phyloP scores from a whole-genome alignment of 2,888 invertebrate species.

The Clepsis dumicolana region DNA sequence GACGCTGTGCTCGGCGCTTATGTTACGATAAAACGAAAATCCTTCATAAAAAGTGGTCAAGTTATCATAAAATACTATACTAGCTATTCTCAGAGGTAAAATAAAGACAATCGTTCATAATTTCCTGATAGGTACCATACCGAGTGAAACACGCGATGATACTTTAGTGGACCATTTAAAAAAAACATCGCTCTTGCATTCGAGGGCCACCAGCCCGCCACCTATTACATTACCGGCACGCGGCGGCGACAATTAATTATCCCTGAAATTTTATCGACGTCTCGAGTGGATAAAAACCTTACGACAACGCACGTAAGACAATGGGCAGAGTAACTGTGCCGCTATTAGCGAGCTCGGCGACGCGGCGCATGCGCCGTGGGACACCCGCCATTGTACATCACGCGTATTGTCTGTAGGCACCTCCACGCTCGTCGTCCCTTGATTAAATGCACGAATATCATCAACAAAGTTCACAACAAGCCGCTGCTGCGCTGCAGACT shows the following conservation, averaged over 20 bases:
- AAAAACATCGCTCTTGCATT: background rate
- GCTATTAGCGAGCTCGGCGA: slow-evolving; percentile 50
- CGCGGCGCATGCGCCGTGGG: slow-evolving; percentile 54
- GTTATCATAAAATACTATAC: slow-evolving; percentile 7
- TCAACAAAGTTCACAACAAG: slow-evolving; percentile 44
- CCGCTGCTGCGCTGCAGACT: slow-evolving; percentile 33
- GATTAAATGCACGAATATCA: slow-evolving; percentile 45
- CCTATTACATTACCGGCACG: slow-evolving; percentile 19
- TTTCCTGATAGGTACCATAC: background rate
- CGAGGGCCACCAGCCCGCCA: background rate
- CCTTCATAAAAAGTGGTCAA: slow-evolving; percentile 11
- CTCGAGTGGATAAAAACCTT: slow-evolving; percentile 69
- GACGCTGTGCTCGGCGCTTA: slow-evolving; percentile 9
- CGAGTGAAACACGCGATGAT: background rate
- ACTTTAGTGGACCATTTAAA: background rate
- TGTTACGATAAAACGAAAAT: slow-evolving; percentile 14
- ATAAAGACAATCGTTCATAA: slow-evolving; percentile 9
- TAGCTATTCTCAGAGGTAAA: background rate
- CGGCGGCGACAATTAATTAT: slow-evolving; percentile 21
- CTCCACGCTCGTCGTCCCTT: slow-evolving; percentile 38
- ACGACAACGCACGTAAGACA: slow-evolving; percentile 59
- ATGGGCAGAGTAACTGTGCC: slow-evolving; percentile 63
- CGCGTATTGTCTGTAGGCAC: slow-evolving; percentile 48
- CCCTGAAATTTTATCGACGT: slow-evolving; percentile 65
- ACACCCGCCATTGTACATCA: slow-evolving; percentile 47